Conservation (phyloP, 1,140 invertebrate genomes). For the Hormaphis cornu region DNA sequence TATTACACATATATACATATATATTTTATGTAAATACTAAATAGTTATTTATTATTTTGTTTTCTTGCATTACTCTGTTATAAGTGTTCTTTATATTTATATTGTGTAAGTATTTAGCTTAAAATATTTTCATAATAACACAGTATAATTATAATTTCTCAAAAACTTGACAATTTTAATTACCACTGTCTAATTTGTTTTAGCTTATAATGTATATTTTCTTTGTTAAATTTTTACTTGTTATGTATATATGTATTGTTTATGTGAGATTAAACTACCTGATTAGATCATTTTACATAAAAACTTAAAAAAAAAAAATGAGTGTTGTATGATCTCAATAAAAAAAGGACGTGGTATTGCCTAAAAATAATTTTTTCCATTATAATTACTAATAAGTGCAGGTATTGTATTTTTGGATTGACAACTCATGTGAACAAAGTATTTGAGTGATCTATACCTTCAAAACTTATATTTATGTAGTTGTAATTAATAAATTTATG, state of each 20-base stretch:
- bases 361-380: not conserved
- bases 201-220: not conserved
- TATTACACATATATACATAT: too few relatives aligned
- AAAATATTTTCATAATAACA: too few relatives aligned
- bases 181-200: constrained; percentile 26
- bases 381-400: not conserved
- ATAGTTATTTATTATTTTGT: not conserved
- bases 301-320: not conserved
- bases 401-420: not conserved
- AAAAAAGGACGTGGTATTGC: constrained; percentile 7
- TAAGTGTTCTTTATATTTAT: not conserved
- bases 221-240: not conserved
- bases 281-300: constrained; percentile 4
- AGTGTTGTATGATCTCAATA: constrained; percentile 9
- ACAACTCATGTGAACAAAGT: not conserved
- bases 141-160: too few relatives aligned
- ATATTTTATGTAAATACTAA: not conserved
- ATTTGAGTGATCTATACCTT: not conserved
- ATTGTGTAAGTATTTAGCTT: not conserved
- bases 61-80: not conserved
- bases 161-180: constrained; percentile 17
- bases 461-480: not conserved
- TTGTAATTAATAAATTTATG: not conserved
- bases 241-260: not conserved
- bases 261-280: constrained; percentile 5